Evolutionary conservation across 2,888 invertebrate genomes (phyloP), one percentile per base, ranked within the genome.

Genomic region (Drosophila fungiperda): DNA sequence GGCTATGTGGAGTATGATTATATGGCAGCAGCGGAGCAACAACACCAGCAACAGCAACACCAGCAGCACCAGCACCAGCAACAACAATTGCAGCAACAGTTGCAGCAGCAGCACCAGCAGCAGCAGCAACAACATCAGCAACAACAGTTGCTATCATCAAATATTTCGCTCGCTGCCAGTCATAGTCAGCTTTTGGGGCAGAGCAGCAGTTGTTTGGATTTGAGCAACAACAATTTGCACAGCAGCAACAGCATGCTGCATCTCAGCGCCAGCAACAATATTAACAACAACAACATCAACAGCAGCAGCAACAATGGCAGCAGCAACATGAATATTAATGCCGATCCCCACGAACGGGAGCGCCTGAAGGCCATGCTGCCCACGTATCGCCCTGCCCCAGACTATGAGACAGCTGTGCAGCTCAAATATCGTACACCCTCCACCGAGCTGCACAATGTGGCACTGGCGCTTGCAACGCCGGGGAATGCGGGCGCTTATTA

Each of bases 341-440:
- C 89, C 26, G 88, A 89, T 65, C 83, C 87, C 4, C 87, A 76
- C 84, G 93, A 93, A 64, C 89, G 92, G 2, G 93, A 95, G 75
- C 94, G 94, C 87, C 93, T 94, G 82, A 95, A 97, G 87, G 96
- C 96, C 20, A 94, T 97, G 76, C 92, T 97, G n/a, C 97, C 97
- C 0, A 96, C 96, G 0, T 97, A 97, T 92, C 95, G 98, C 3
- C 97, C 97, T 0, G 98, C 98, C 1, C 99, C 99, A 0, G 98
- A 98, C 93, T 99, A 99, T 93, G 98, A 98, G 91, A 97, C 98
- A 0, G 98, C 98, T 17, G 95, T 99, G 72, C 97, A 97, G 91
- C 96, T 97, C 87, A 87, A 87, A 92, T 96, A 97, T 93, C 94
- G 95, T 55, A 95, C 94, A 35, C 94, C 94, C n/a, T 93, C 94